These are phyloP conservation scores for Premnoplex brunnescens DNA, from an alignment of 2,797 vertebrate species.

Conservation along the genomic window DNA sequence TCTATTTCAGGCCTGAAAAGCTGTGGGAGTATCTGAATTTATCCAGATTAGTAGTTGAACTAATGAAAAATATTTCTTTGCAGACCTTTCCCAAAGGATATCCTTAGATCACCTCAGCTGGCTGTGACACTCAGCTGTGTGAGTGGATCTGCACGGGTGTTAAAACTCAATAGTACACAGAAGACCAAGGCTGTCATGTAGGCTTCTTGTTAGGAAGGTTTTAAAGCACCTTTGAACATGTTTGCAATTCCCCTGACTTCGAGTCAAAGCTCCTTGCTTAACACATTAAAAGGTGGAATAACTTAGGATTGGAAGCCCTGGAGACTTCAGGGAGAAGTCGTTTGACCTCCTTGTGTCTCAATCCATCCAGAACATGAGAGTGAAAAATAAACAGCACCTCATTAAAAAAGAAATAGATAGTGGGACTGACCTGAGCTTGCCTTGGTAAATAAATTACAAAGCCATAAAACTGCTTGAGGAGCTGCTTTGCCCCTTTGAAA, in stretches of 20 bases:
- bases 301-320: background rate
- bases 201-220: background rate
- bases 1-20: background rate
- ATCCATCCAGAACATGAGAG: constrained; percentile 45
- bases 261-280: background rate
- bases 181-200: background rate
- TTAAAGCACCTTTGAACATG: background rate
- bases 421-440: constrained; percentile 46
- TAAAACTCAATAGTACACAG: background rate
- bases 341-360: constrained; percentile 49
- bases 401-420: constrained; percentile 57
- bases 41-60: background rate
- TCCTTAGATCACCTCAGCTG: constrained; percentile 1
- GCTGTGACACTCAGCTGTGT: background rate
- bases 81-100: background rate
- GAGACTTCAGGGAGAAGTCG: background rate
- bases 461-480: constrained; percentile 36
- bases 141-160: background rate
- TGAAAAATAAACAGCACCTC: constrained; percentile 54
- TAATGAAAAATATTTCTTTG: background rate
- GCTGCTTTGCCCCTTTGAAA: constrained; percentile 32
- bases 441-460: constrained; percentile 67
- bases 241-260: background rate
- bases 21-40: background rate
- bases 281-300: background rate